Base-by-base conservation (phyloP, 1,140 invertebrate species). In the Scaptomyza montana region DNA sequence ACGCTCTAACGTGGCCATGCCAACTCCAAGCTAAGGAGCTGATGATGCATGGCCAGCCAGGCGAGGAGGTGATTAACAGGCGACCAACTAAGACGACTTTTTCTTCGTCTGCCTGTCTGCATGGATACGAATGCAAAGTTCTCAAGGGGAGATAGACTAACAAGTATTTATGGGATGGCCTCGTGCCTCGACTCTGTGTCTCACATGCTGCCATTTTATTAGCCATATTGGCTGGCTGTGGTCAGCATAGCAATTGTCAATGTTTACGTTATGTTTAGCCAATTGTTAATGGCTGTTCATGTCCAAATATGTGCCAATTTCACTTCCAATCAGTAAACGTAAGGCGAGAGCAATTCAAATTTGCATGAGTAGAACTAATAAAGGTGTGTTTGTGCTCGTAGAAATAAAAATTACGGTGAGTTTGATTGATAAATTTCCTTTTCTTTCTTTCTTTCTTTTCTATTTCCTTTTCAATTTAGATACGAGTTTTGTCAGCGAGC, bases 141-240 rank as follows among this genome's bases (percentile, higher is more conserved):
- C 55, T 68, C 57, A 21, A 28, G 56, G 50, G 67, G 67, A 5
- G 39, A 1, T 7, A 36, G 71, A 69, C 80, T 85, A 89, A 84
- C 80, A 84, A 84, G 80, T 89, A 89, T 89, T 89, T 89, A 89
- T 85, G 80, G 50, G 50, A 66, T 68, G 59, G 65, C 50, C 67
- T 55, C 65, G 60, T 65, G 68, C 53, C 39, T 46, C 9, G 57
- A 47, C 56, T 25, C 39, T 45, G 12, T 43, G 45, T 45, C 9
- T 57, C 47, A 51, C 51, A 43, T 67, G 56, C 60, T 71, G 64
- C 54, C 72, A 71, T 57, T 80, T 78, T 55, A 75, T 85, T 77
- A 47, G 51, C 61, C 54, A 56, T 64, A 78, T 76, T 87, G 74
- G 36, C 64, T 68, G 67, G 66, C 65, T 72, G 69, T 76, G 70